phyloP scores from a whole-genome alignment of 2,113 vertebrate species.

The Setophaga petechia region DNA sequence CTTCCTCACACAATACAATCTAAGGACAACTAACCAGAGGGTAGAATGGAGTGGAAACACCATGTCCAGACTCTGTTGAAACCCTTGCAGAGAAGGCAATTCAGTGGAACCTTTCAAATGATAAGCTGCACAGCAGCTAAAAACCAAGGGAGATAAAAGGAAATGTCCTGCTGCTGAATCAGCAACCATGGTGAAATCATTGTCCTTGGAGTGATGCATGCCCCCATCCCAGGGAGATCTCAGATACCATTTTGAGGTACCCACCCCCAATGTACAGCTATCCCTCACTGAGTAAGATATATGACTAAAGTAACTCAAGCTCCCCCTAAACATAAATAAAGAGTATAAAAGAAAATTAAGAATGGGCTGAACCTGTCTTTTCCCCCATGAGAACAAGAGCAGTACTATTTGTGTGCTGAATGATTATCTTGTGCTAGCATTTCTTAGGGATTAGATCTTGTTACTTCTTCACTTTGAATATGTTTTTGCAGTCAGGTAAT shows the following conservation, averaged over 20 bases:
- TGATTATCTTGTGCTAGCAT: not conserved
- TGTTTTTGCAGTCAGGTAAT: not conserved
- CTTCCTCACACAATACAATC: not conserved
- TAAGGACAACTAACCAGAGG: not conserved
- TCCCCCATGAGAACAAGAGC: not conserved
- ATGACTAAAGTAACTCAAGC: not conserved
- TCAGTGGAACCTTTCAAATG: not conserved
- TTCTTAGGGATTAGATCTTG: not conserved
- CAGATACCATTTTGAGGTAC: not conserved
- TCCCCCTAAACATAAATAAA: not conserved
- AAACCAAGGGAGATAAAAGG: not conserved
- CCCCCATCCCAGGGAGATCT: not conserved
- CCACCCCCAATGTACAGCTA: fast-evolving
- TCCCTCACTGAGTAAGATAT: not conserved
- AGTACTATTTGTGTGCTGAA: not conserved
- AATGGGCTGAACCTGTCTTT: not conserved
- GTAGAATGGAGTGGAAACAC: not conserved
- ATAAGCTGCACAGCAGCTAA: not conserved
- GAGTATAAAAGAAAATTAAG: not conserved
- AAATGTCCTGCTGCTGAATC: not conserved
- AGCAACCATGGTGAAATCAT: fast-evolving
- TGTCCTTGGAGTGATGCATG: not conserved
- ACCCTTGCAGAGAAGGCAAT: not conserved
- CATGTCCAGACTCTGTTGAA: not conserved
- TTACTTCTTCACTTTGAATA: not conserved